Percentiles rank a stretch among this genome's conserved stretches.
Evolutionary conservation across 2,888 invertebrate genomes (phyloP).

Genomic region (Uloborus plumipes): DNA sequence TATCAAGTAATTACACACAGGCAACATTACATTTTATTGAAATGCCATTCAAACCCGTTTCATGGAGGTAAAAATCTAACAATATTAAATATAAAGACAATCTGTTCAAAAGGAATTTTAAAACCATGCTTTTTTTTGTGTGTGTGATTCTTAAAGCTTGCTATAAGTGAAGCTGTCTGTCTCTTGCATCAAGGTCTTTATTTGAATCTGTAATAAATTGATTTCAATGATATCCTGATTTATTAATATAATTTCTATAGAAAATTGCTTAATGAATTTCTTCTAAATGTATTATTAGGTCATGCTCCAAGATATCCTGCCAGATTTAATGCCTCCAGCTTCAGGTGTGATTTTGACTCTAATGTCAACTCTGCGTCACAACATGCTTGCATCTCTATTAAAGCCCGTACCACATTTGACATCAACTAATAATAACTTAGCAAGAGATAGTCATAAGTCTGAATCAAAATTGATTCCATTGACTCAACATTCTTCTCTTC

Average conservation of each 20-base stretch:
- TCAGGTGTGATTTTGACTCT: conserved; percentile 85
- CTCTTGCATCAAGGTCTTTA: too few species aligned
- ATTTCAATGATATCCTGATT: too few species aligned
- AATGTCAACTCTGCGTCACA: conserved; percentile 80
- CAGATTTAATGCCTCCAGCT: conserved; percentile 83
- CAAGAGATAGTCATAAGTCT: conserved; percentile 74
- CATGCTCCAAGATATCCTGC: conserved; percentile 76
- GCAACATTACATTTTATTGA: too few species aligned
- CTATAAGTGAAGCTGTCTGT: too few species aligned
- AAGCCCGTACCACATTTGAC: conserved; percentile 3
- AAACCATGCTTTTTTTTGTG: too few species aligned
- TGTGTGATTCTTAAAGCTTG: too few species aligned
- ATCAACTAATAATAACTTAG: conserved; percentile 74
- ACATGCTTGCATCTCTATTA: conserved; percentile 67
- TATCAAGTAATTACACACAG: too few species aligned
- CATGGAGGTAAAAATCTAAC: too few species aligned
- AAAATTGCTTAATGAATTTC: background rate
- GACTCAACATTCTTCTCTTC: conserved; percentile 69
- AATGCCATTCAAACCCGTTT: too few species aligned
- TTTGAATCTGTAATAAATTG: too few species aligned
- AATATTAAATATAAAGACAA: too few species aligned
- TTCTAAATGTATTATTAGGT: background rate
- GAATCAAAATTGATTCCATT: conserved; percentile 66
- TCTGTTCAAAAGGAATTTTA: too few species aligned
- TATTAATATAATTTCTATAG: background rate